A percentile compares a stretch with the other conserved stretches of the same genome.
phyloP scores from a whole-genome alignment of 2,888 invertebrate species.

The Temnothorax rugatulus region DNA sequence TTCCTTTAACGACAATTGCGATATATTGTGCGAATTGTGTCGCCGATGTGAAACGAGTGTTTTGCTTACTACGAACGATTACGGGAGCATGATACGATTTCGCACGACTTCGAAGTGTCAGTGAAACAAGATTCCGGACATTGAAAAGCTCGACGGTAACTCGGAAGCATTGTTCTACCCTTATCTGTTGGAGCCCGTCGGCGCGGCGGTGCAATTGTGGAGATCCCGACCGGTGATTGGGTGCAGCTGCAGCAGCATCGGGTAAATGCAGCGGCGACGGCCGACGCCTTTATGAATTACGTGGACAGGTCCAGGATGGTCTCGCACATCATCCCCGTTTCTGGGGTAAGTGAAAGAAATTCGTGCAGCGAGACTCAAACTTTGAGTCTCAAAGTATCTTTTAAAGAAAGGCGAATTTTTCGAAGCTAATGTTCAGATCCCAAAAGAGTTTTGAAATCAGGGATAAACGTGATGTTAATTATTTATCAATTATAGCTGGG shows the following conservation, averaged over 20 bases:
- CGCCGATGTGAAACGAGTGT: conserved; percentile 28
- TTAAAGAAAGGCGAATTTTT: neutral
- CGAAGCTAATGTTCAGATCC: neutral
- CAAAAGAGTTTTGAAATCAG: neutral
- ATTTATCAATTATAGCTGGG: neutral
- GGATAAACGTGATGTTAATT: neutral
- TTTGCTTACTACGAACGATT: neutral
- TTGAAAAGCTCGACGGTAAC: neutral
- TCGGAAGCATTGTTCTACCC: neutral
- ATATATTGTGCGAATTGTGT: conserved; percentile 38
- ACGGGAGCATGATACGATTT: conserved; percentile 31
- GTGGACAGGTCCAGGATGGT: conserved; percentile 80
- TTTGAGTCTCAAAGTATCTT: neutral
- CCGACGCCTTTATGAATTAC: conserved; percentile 80
- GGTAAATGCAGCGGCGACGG: conserved; percentile 78
- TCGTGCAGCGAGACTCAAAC: neutral
- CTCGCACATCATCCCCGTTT: conserved; percentile 80
- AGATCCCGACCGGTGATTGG: conserved; percentile 75
- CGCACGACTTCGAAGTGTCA: conserved; percentile 44
- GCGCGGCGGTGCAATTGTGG: conserved; percentile 71
- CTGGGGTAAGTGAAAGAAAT: conserved; percentile 78
- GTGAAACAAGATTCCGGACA: conserved; percentile 39
- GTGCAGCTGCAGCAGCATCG: conserved; percentile 75
- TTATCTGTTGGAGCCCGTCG: neutral
- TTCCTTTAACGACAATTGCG: neutral